A percentile compares a stretch with the other conserved stretches of the same genome.
These are phyloP conservation scores for Pycnomerus fuliginosus DNA, from an alignment of 2,888 invertebrate genomes.

Conservation along the genomic window DNA sequence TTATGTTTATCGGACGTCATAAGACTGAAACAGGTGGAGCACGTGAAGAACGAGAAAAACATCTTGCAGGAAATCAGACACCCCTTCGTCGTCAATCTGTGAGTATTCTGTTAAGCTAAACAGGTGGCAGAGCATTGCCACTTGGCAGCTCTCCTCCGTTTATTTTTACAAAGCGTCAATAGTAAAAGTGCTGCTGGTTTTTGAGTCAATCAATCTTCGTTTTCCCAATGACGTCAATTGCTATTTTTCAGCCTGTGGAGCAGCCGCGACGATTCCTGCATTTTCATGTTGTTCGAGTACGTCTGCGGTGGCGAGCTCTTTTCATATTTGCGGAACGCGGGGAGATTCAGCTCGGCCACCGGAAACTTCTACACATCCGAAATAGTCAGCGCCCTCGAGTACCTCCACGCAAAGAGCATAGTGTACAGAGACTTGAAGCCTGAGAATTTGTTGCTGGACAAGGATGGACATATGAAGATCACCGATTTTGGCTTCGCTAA, in stretches of 20 bases:
- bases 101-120: no score
- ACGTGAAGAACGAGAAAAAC: slow-evolving; percentile 95
- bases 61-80: slow-evolving; percentile 89
- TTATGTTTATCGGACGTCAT: slow-evolving; percentile 92
- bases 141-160: no score
- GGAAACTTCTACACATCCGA: slow-evolving; percentile 93
- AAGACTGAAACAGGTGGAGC: slow-evolving; percentile 92
- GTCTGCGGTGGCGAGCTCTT: slow-evolving; percentile 97
- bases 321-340: slow-evolving; percentile 90
- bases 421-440: slow-evolving; percentile 91
- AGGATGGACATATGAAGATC: slow-evolving; percentile 93
- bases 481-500: slow-evolving; percentile 99
- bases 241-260: slow-evolving; percentile 78
- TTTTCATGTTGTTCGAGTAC: slow-evolving; percentile 97
- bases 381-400: slow-evolving; percentile 91
- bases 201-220: no score
- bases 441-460: slow-evolving; percentile 90
- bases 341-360: slow-evolving; percentile 82
- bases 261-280: slow-evolving; percentile 83
- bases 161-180: no score
- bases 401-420: slow-evolving; percentile 85
- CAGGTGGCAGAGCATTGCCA: no score
- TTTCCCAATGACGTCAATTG: no score
- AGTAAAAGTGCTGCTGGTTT: no score
- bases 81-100: slow-evolving; percentile 95